Conservation (phyloP, 2,113 vertebrate species). For the Montifringilla adamsi region DNA sequence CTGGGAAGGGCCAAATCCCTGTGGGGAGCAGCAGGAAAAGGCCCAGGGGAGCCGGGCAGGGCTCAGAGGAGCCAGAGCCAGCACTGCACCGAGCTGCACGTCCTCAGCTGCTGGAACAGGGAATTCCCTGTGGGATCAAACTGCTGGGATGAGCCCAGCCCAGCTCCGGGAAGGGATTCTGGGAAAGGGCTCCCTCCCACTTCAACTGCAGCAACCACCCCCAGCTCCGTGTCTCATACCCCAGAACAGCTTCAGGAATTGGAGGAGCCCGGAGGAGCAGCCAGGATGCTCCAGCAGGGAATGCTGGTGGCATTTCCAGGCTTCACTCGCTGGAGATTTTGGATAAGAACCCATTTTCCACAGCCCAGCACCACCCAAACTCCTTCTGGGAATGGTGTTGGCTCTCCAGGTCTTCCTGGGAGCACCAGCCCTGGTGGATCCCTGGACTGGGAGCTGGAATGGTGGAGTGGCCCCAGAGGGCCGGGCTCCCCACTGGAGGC, state of each 20-base stretch:
- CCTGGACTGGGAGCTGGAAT: fast-evolving
- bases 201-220: not conserved
- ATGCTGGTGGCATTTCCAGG: not conserved
- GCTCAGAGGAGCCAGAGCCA: not conserved
- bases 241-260: not conserved
- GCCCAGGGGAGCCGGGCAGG: not conserved
- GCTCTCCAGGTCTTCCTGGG: not conserved
- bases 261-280: not conserved
- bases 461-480: fast-evolving
- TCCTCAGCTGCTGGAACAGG: not conserved
- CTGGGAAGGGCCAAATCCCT: not conserved
- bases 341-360: fast-evolving
- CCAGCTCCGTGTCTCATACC: not conserved
- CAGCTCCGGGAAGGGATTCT: fast-evolving
- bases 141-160: not conserved
- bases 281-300: not conserved
- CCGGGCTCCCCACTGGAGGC: not conserved
- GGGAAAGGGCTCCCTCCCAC: not conserved
- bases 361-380: not conserved
- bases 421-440: not conserved
- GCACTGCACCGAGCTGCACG: fast-evolving
- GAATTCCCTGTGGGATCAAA: not conserved
- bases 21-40: not conserved
- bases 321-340: fast-evolving
- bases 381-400: not conserved